Percentiles rank a stretch among this genome's conserved stretches.
Conservation (phyloP, 23 tunicate species). For the Diplosoma virens region DNA sequence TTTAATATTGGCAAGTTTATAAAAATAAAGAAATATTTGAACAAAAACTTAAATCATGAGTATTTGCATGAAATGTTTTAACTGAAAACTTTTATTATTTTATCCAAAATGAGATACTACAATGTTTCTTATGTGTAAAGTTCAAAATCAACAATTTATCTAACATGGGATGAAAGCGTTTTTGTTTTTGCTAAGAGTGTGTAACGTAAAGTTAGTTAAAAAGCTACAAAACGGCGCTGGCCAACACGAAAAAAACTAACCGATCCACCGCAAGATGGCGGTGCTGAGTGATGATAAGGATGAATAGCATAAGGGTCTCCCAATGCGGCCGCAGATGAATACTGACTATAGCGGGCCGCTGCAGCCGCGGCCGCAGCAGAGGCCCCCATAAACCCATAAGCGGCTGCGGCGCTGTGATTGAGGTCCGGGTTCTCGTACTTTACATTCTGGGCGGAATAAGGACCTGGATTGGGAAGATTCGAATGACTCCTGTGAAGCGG, state of each 20-base stretch:
- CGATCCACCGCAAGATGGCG: slow-evolving; percentile 41
- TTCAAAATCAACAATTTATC: too few species aligned
- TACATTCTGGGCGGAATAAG: slow-evolving; percentile 47
- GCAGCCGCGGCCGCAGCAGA: slow-evolving; percentile 79
- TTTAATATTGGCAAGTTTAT: too few species aligned
- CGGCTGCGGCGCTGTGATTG: slow-evolving; percentile 77
- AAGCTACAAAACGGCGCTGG: not conserved
- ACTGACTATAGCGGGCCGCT: slow-evolving; percentile 57
- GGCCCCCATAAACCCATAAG: slow-evolving; percentile 77
- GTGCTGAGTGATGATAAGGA: slow-evolving; percentile 44
- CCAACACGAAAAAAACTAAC: slow-evolving; percentile 38
- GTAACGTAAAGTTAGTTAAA: too few species aligned
- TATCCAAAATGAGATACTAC: too few species aligned
- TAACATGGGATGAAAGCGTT: too few species aligned
- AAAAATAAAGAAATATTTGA: too few species aligned
- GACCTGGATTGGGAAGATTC: slow-evolving; percentile 56
- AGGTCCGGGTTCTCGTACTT: slow-evolving; percentile 59
- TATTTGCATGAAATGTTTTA: too few species aligned
- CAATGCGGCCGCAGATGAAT: slow-evolving; percentile 52
- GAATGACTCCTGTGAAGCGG: slow-evolving; percentile 57
- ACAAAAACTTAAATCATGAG: too few species aligned
- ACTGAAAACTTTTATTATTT: too few species aligned
- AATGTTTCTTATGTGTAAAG: too few species aligned
- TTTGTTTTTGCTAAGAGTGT: too few species aligned
- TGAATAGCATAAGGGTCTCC: slow-evolving; percentile 62